Percentiles rank a stretch among this genome's conserved stretches.
Conservation (phyloP, 2,113 vertebrate species). For the Leuciscus idus region DNA sequence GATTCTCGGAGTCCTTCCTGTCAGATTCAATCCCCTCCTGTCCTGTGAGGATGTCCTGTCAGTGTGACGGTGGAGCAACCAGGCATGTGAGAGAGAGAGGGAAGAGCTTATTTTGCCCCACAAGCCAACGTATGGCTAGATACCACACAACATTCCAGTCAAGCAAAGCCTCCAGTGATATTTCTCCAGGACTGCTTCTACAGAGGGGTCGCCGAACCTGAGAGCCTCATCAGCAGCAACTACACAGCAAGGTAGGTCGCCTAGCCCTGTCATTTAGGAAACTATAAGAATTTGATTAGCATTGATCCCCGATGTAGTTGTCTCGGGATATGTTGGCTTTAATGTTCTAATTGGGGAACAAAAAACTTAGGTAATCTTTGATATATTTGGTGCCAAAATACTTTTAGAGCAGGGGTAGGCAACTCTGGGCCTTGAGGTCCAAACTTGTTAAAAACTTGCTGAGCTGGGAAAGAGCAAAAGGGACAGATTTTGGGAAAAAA, state of each 20-base stretch:
- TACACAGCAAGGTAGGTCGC: slow-evolving; percentile 43
- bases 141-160: slow-evolving; percentile 21
- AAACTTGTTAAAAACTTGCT: not conserved
- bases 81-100: not conserved
- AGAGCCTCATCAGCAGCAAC: slow-evolving; percentile 12
- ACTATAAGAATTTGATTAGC: not conserved
- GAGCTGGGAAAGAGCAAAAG: not conserved
- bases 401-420: not conserved
- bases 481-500: not conserved
- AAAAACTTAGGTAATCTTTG: not conserved
- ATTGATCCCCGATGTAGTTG: not conserved
- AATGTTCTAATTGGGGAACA: not conserved
- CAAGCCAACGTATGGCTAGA: slow-evolving; percentile 22
- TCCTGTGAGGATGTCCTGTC: slow-evolving; percentile 47
- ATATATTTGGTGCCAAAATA: not conserved
- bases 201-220: not conserved
- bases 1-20: slow-evolving; percentile 40
- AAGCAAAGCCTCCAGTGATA: slow-evolving; percentile 6
- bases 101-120: slow-evolving; percentile 34
- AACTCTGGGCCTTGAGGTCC: not conserved
- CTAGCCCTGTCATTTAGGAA: not conserved
- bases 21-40: slow-evolving; percentile 24
- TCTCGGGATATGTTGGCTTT: not conserved
- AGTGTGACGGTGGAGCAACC: slow-evolving; percentile 13
- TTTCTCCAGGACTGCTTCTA: slow-evolving; percentile 11